Base-by-base conservation (phyloP, 2,888 invertebrate species). In the Phytoseiulus persimilis region DNA sequence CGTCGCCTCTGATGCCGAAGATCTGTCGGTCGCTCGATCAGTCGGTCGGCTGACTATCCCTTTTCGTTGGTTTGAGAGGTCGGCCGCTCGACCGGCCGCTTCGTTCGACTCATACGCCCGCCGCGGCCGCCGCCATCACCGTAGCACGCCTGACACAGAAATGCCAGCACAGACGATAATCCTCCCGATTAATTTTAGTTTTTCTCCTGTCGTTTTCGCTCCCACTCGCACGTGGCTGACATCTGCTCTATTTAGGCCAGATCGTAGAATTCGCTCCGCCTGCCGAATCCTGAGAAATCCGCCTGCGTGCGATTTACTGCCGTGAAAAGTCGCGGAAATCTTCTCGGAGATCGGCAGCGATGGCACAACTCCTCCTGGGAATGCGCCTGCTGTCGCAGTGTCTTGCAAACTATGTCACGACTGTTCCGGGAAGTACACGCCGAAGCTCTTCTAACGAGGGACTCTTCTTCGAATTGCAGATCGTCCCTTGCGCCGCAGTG, bases 401-500 rank as follows among this genome's bases (percentile, higher is more conserved):
- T n/a, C n/a, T n/a, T n/a, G n/a, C n/a, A n/a, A n/a, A n/a, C n/a
- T n/a, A n/a, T n/a, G n/a, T n/a, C n/a, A n/a, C n/a, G n/a, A n/a
- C n/a, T n/a, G n/a, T n/a, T 39, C 39, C 39, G 9, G 9, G 39
- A 9, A 39, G 9, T 39, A 3, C 39, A 39, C 9, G 3, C 39
- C 9, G 39, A 39, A 39, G 9, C 39, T 9, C 39, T 9, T 3
- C 39, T 39, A 39, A 39, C 9, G 5, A 9, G 39, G 9, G 39
- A 39, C 9, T 39, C 39, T 39, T 39, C 5, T 39, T 39, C 39
- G 11, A 11, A 11, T 18, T 18, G 31, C 87, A 87, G 87, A 45
- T 87, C 87, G n/a, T 87, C 31, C 45, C 87, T 23, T 65, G 65
- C 23, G 33, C 87, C 32, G 87, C 87, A 39, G 87, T 87, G 87